phyloP scores from a whole-genome alignment of 2,797 vertebrate species.

The Mormyrops boulengeri region DNA sequence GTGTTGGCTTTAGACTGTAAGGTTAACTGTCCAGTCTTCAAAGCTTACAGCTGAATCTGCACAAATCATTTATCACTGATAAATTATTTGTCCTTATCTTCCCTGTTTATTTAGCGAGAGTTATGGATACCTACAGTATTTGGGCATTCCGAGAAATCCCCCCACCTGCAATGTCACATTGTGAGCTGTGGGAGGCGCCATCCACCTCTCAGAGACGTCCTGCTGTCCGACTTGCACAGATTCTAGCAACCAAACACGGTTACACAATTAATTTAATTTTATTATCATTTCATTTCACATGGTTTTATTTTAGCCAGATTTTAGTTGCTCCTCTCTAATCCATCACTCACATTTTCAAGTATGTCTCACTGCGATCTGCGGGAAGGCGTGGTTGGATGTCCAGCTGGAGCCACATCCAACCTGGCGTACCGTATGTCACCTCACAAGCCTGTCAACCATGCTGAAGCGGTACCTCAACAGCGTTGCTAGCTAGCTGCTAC shows the following conservation, averaged over 20 bases:
- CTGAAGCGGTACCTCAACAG: neutral
- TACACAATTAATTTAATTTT: constrained; percentile 12
- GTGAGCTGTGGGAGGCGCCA: constrained; percentile 45
- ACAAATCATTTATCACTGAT: neutral
- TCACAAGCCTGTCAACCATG: neutral
- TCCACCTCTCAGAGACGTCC: constrained; percentile 36
- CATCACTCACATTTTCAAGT: neutral
- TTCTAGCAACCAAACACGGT: constrained; percentile 53
- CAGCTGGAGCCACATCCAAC: neutral
- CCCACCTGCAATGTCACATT: constrained; percentile 28
- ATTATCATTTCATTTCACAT: neutral
- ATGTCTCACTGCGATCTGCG: neutral
- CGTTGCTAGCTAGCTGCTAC: too few relatives aligned
- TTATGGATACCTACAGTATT: constrained; percentile 42
- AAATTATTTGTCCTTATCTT: neutral
- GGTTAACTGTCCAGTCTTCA: neutral
- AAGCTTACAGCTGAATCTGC: neutral
- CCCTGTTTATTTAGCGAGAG: constrained; percentile 40
- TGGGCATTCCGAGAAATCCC: constrained; percentile 31
- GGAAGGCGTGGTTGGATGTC: neutral
- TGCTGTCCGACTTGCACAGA: constrained; percentile 42
- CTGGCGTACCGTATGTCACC: neutral
- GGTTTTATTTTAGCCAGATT: neutral
- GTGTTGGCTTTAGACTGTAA: neutral
- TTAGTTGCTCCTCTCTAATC: neutral